Conservation (phyloP, 2,113 vertebrate species). For the Petrocephalus microphthalmus region DNA sequence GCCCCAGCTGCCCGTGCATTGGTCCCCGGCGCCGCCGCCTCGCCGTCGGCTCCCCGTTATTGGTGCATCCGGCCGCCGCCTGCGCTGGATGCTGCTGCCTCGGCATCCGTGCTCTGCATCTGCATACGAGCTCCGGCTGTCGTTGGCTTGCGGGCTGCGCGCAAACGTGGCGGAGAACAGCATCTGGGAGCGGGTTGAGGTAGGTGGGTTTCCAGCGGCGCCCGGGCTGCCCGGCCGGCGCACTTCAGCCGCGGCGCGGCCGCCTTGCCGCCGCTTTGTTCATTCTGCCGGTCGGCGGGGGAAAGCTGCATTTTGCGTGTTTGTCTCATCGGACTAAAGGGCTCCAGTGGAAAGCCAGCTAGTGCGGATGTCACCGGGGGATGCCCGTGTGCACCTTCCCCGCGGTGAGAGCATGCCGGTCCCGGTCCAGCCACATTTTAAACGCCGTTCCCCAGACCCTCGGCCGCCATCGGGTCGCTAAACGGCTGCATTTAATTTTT, state of each 20-base stretch:
- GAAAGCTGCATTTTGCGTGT: neutral
- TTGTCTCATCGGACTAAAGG: neutral
- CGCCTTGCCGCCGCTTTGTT: neutral
- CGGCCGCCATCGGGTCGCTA: neutral
- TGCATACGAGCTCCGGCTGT: conserved; percentile 11
- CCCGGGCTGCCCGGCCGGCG: neutral
- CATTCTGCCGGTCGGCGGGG: neutral
- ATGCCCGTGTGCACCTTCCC: neutral
- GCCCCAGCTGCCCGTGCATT: conserved; percentile 11
- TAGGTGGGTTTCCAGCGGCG: neutral
- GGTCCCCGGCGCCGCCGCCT: neutral
- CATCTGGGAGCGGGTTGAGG: conserved; percentile 10
- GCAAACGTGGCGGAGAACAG: conserved; percentile 3
- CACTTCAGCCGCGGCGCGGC: neutral
- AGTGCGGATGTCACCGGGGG: neutral
- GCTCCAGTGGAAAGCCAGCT: neutral
- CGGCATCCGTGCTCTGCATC: neutral
- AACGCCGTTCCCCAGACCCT: neutral
- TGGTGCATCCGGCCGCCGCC: conserved; percentile 20
- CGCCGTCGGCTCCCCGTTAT: neutral
- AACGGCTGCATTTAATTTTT: neutral
- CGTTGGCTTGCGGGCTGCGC: conserved; percentile 12
- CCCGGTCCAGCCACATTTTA: neutral
- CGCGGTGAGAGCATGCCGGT: neutral
- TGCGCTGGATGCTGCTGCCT: conserved; percentile 20